Evolutionary conservation across 2,113 vertebrate species (phyloP).

Genomic region (Oreotrochilus melanogaster): DNA sequence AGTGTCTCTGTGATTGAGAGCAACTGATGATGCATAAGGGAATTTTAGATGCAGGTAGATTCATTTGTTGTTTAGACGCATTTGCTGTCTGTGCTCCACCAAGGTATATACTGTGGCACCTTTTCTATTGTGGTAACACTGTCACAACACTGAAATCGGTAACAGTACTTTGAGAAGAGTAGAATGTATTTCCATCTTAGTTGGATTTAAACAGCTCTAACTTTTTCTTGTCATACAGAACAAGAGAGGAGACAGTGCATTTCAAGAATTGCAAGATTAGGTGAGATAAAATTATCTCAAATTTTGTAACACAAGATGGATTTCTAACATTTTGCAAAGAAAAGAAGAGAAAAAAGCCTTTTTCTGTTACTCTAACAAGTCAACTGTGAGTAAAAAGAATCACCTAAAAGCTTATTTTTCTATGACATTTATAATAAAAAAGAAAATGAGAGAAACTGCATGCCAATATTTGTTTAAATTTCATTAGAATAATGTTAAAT

Average conservation of each 20-base stretch:
- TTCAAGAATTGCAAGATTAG: neutral
- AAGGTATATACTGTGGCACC: neutral
- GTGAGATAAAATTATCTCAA: neutral
- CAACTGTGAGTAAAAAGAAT: neutral
- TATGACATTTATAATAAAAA: neutral
- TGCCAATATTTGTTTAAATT: slow-evolving; percentile 16
- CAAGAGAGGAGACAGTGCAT: neutral
- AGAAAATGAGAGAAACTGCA: slow-evolving; percentile 21
- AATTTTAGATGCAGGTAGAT: neutral
- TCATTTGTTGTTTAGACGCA: neutral
- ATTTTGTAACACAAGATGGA: neutral
- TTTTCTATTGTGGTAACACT: neutral
- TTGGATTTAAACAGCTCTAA: neutral
- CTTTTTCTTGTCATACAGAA: neutral
- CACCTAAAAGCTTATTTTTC: neutral
- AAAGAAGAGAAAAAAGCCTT: neutral
- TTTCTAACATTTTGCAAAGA: neutral
- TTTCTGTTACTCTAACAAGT: neutral
- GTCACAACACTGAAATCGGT: neutral
- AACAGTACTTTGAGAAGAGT: neutral
- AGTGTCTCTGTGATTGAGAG: neutral
- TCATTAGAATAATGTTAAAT: neutral
- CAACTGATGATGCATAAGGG: neutral
- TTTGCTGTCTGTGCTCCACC: neutral
- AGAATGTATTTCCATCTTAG: too few species aligned